A percentile compares a stretch with the other conserved stretches of the same genome.
phyloP scores from a whole-genome alignment of 2,888 invertebrate genomes.

The Nipponacmea schrenckii region DNA sequence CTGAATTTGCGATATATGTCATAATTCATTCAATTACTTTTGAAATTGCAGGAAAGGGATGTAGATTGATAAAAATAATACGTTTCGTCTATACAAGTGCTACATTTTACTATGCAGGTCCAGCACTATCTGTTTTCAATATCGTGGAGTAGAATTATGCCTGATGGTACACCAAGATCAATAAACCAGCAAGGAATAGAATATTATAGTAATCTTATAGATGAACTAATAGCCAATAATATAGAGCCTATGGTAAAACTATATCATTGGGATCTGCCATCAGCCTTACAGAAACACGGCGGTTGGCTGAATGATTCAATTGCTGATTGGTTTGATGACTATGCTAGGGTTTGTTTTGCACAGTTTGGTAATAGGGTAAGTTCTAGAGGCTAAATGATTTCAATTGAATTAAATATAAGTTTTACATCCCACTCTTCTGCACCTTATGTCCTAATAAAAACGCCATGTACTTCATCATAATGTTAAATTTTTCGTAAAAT shows the following conservation, averaged over 20 bases:
- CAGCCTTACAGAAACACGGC: slow-evolving; percentile 64
- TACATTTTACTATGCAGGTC: no score
- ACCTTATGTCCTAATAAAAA: no score
- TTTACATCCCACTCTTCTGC: no score
- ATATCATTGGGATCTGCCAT: slow-evolving; percentile 69
- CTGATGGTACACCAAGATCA: slow-evolving; percentile 70
- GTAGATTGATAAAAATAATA: no score
- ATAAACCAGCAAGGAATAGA: slow-evolving; percentile 79
- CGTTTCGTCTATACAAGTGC: no score
- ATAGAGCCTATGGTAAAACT: slow-evolving; percentile 74
- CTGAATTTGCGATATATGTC: no score
- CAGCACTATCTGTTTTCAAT: slow-evolving; percentile 67
- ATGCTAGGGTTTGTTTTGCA: slow-evolving; percentile 61
- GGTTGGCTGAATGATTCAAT: slow-evolving; percentile 60
- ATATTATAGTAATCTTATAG: slow-evolving; percentile 82
- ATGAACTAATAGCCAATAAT: slow-evolving; percentile 75
- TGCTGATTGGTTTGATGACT: slow-evolving; percentile 57
- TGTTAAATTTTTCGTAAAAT: no score
- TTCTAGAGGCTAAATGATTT: no score
- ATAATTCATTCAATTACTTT: no score
- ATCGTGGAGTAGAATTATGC: slow-evolving; percentile 81
- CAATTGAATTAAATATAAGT: no score
- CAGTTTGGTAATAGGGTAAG: slow-evolving; percentile 63
- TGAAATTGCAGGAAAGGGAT: no score
- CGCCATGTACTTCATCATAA: no score